Conservation (phyloP, 2,888 invertebrate genomes). For the Pharmacophagus antenor region DNA sequence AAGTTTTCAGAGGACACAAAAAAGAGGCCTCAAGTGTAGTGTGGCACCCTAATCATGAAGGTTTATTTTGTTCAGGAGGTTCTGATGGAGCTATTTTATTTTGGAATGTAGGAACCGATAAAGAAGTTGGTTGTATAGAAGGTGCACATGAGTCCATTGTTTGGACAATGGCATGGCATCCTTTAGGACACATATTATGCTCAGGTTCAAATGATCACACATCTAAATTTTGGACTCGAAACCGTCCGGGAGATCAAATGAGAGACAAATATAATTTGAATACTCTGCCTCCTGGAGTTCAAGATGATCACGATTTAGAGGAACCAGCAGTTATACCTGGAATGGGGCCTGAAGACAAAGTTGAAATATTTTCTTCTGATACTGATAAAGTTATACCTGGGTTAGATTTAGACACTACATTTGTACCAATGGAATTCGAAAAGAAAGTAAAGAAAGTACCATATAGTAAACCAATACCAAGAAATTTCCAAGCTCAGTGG, state of each 20-base stretch:
- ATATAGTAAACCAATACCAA: constrained; percentile 97
- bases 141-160: constrained; percentile 99
- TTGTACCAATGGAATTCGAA: constrained; percentile 84
- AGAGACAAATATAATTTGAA: constrained; percentile 98
- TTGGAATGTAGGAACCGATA: constrained; percentile 99
- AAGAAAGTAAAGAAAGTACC: constrained; percentile 92
- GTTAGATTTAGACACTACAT: constrained; percentile 87
- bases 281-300: constrained; percentile 90
- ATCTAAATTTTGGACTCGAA: constrained; percentile 99
- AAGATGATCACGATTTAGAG: constrained; percentile 80
- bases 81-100: constrained; percentile 99
- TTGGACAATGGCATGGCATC: constrained; percentile 99
- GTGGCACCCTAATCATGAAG: constrained; percentile 99
- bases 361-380: constrained; percentile 85
- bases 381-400: constrained; percentile 89
- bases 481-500: constrained; percentile 98
- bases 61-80: constrained; percentile 97
- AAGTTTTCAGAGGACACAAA: constrained; percentile 99
- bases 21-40: constrained; percentile 98
- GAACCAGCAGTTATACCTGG: constrained; percentile 94
- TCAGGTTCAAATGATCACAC: constrained; percentile 99
- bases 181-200: constrained; percentile 98
- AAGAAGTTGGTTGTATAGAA: constrained; percentile 98
- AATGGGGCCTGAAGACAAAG: constrained; percentile 98
- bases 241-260: constrained; percentile 98